Evolutionary conservation across 1,140 invertebrate species (phyloP), one percentile per base, ranked within the genome.

Genomic region (Rhopalosiphum maidis): DNA sequence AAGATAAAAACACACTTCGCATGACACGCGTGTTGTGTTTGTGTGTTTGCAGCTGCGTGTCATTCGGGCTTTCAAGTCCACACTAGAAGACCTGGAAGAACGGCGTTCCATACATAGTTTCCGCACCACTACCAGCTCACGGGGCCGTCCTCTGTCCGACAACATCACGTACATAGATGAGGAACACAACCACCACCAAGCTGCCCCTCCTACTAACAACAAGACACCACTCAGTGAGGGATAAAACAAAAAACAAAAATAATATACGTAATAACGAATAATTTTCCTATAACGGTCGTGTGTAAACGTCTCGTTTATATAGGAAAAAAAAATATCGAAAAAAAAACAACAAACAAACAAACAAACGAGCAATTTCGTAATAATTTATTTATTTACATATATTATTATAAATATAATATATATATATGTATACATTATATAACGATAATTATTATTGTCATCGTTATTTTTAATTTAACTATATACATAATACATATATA

Each of bases 51-150:
- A 99, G 99, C 98, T 99, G 96, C 98, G 99, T 96, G 99, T 99
- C 96, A 99, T 99, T 96, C 98, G 99, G 96, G 99, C 99, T 95
- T 99, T 99, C 98, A 99, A 99, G 96, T 99, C 98, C 95, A 99
- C 98, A 95, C 96, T 99, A 96, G 99, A 99, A 97, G 99, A 99
- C 96, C 97, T 99, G 96, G 99, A 99, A 96, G 99, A 99, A 96
- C 97, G 98, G 95, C 97, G 98, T 96, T 99, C 98, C 96, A 97
- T 99, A 95, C 98, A 99, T 97, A 99, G 98, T 97, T 98, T 98
- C 96, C 98, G 98, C 96, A 98, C 98, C 96, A 98, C 99, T 25
- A 98, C 98, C 96, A 98, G 97, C 96, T 97, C 98, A 95, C 97
- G 98, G 96, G 98, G 97, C 96, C 96, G 97, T 95, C 97, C 97